phyloP scores from a whole-genome alignment of 2,888 invertebrate genomes.

The Leptura quadrifasciata region DNA sequence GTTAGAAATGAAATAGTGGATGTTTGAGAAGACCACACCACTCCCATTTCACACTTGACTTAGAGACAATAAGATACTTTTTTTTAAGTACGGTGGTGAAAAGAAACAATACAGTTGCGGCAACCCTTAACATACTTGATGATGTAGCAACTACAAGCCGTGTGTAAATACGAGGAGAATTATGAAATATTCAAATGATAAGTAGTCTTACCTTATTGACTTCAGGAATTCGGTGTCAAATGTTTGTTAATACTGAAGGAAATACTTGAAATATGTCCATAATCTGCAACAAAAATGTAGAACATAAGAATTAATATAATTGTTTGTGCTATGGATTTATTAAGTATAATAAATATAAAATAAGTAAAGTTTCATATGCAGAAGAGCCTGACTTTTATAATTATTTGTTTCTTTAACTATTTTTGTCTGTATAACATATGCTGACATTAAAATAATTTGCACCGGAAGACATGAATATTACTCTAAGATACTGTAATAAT shows the following conservation, averaged over 20 bases:
- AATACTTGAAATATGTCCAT: constrained; percentile 25
- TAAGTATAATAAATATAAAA: too few species aligned
- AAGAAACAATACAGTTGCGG: constrained; percentile 35
- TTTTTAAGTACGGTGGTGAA: constrained; percentile 45
- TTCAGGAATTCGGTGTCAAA: not conserved
- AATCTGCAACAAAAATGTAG: constrained; percentile 27
- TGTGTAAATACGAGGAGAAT: not conserved
- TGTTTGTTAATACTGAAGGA: not conserved
- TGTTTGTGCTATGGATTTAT: too few species aligned
- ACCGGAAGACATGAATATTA: too few species aligned
- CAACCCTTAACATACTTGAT: constrained; percentile 26
- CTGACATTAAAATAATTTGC: too few species aligned
- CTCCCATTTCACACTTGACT: constrained; percentile 66
- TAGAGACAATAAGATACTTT: constrained; percentile 46
- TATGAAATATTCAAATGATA: constrained; percentile 1
- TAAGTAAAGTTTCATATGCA: too few species aligned
- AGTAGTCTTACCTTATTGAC: constrained; percentile 9
- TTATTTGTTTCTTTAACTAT: too few species aligned
- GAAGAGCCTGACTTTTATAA: too few species aligned
- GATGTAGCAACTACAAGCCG: constrained; percentile 22
- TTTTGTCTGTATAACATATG: too few species aligned
- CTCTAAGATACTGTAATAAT: too few species aligned
- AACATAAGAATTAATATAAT: too few species aligned
- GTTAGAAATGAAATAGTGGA: constrained; percentile 32
- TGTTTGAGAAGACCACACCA: constrained; percentile 59